Evolutionary conservation across 2,888 invertebrate species (phyloP), one percentile per base, ranked within the genome.

Genomic region (Neria commutata): DNA sequence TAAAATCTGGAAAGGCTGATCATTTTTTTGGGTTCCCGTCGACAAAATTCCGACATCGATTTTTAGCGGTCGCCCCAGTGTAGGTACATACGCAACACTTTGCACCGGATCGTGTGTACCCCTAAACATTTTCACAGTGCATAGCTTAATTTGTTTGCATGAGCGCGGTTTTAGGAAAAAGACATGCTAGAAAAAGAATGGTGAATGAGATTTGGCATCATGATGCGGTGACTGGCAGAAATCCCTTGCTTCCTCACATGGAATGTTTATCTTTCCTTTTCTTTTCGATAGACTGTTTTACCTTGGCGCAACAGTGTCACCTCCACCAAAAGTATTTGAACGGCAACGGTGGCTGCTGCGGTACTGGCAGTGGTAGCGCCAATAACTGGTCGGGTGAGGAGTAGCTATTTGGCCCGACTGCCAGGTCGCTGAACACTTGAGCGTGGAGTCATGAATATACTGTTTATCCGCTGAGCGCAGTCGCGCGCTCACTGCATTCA

Each of bases 281-380:
- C n/a, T n/a, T n/a, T 42, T 42, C 58, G 56, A 58, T 56, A 54
- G 58, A 52, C 52, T 55, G 58, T 53, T 58, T 64, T 60, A 62
- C 60, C 64, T 64, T 64, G 54, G 55, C 23, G 50, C 52, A 54
- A 24, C 54, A 58, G 54, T 54, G 45, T 23, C 29, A 23, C 33
- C 50, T 49, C 33, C 17, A 53, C 16, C 17, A 17, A 49, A n/a
- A 33, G 21, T 34, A 33, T 19, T n/a, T n/a, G n/a, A n/a, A 61
- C 64, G 53, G 59, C 65, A 58, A 63, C 62, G 65, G 64, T 63
- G 69, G 62, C 64, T 65, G 64, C 66, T 66, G 66, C 66, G 63
- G 63, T 63, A 47, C 42, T 34, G 47, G 50, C 62, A 62, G 52
- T 29, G 6, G 29, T 29, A 29, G 11, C 29, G 29, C 11, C 11